Evolutionary conservation across 2,797 vertebrate species (phyloP).

Genomic region (Hirundo rustica): DNA sequence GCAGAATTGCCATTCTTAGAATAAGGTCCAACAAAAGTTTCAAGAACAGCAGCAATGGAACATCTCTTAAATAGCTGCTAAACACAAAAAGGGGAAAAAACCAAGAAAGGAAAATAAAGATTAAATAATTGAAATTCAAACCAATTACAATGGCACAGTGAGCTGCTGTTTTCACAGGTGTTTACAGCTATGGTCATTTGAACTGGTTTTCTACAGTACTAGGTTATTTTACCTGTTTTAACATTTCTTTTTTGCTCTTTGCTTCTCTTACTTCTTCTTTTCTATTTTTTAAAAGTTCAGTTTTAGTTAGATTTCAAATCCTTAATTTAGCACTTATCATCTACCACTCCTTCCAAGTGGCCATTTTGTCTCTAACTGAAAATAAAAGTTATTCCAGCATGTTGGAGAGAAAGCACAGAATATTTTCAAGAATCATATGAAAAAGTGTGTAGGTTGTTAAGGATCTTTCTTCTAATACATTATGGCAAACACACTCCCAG

Average conservation of each 20-base stretch:
- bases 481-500: neutral
- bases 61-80: neutral
- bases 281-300: neutral
- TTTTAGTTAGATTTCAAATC: neutral
- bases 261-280: neutral
- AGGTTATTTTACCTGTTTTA: neutral
- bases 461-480: neutral
- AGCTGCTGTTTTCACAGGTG: neutral
- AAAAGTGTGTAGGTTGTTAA: neutral
- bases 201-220: neutral
- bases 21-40: neutral
- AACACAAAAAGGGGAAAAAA: neutral
- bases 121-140: neutral
- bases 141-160: neutral
- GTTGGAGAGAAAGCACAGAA: neutral
- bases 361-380: neutral
- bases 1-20: neutral
- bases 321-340: neutral
- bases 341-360: neutral
- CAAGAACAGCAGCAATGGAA: neutral
- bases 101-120: neutral
- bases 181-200: neutral
- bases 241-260: neutral
- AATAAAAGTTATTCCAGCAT: neutral
- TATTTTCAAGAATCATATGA: neutral